phyloP scores from a whole-genome alignment of 2,797 vertebrate genomes.

The Molossus alvarezi region DNA sequence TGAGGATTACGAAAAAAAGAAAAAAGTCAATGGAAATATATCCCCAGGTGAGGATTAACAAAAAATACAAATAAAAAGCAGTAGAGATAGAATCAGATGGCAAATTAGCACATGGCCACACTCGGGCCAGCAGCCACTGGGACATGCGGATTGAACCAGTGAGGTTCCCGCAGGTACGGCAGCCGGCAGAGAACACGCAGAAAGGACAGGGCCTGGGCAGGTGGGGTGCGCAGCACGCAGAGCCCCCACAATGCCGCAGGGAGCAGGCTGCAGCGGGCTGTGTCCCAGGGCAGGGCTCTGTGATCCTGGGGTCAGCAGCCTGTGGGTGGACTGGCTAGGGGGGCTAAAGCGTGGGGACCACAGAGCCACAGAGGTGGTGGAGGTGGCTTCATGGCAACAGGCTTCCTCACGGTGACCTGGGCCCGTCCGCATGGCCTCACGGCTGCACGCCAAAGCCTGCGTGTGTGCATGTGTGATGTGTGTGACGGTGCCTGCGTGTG shows the following conservation, averaged over 20 bases:
- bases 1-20: too few species aligned
- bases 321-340: not conserved
- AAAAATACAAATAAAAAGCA: not conserved
- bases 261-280: not conserved
- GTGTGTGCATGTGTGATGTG: not conserved
- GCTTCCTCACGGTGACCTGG: not conserved
- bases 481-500: too few species aligned
- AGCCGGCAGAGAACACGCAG: accelerated
- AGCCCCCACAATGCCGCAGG: too few species aligned
- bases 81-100: not conserved
- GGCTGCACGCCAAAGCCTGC: not conserved
- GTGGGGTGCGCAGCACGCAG: accelerated
- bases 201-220: not conserved
- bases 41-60: too few species aligned
- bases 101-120: accelerated
- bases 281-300: not conserved
- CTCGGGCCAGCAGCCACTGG: accelerated
- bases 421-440: accelerated
- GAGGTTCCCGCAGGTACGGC: accelerated
- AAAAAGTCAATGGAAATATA: too few species aligned
- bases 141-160: accelerated
- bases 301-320: not conserved
- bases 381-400: accelerated
- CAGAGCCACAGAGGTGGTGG: not conserved
- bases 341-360: not conserved